Base-by-base conservation (phyloP, 1,140 invertebrate genomes). In the Tetragonula clypearis region DNA sequence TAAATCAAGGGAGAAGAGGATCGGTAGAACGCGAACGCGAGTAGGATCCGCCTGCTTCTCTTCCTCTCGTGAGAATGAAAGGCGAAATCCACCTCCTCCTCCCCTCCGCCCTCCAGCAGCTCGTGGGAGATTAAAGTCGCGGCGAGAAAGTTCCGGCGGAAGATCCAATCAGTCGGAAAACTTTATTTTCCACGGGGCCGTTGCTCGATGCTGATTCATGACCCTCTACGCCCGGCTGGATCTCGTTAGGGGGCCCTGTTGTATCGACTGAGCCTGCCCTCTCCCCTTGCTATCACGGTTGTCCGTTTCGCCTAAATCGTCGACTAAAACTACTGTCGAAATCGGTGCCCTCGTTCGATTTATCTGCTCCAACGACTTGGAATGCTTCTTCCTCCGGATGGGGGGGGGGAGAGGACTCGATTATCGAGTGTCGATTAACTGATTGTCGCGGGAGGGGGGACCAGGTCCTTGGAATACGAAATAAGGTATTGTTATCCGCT, bases 111-210 rank as follows among this genome's bases (percentile, higher is more conserved):
- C 30, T 30, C 30, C 30, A 30, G 49, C 30, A 19, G 35, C 73
- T 65, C 53, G 75, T 58, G 75, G 75, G 66, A 79, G 82, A 84
- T 84, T 84, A 84, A 79, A 84, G 82, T 78, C 79, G 21, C 71
- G 65, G 82, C 12, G 21, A 60, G 26, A 23, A 84, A 72, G 55
- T 84, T 79, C 75, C 74, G 55, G 30, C 53, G 56, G 41, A 49
- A 79, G 75, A 79, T 79, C 82, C 82, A 78, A 84, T 84, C 82
- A 84, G 82, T 55, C 35, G 75, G 66, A 84, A 84, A 84, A 84
- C 82, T 84, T 84, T 84, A 84, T 84, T 84, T 84, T 71, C 82
- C 82, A 14, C 49, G 21, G 41, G 41, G n/a, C 17, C 49, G 17
- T 12, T 53, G 55, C 41, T 80, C 30, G 41, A 82, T 82, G 58